Percentiles rank a stretch among this genome's conserved stretches.
Evolutionary conservation across 2,113 vertebrate genomes (phyloP).

Genomic region (Eublepharis macularius): DNA sequence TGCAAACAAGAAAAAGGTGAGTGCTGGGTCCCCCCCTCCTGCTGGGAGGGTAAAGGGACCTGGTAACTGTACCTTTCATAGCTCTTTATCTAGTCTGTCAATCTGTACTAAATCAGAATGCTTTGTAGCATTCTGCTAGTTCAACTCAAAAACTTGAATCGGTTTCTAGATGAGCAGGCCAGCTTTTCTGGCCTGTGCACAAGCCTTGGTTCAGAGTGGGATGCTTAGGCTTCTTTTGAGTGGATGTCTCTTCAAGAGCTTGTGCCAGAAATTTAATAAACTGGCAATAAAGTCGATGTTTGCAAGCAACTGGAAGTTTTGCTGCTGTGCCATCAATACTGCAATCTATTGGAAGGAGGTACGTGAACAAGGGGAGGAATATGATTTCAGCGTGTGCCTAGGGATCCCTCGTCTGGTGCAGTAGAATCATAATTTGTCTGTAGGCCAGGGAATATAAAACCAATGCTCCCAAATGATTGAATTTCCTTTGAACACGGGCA

Average conservation of each 20-base stretch:
- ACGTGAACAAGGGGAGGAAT: not conserved
- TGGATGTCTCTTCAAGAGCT: not conserved
- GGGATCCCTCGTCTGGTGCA: not conserved
- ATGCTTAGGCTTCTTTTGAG: not conserved
- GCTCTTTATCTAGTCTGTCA: no score
- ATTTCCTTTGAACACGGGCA: not conserved
- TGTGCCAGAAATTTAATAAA: constrained; percentile 23
- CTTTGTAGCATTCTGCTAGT: no score
- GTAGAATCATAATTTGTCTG: not conserved
- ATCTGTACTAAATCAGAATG: no score
- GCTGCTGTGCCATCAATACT: constrained; percentile 8
- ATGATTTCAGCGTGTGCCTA: not conserved
- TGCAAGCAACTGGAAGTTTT: not conserved
- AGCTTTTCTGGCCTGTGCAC: not conserved
- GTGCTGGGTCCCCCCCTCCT: no score
- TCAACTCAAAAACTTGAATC: no score
- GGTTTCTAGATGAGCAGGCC: not conserved
- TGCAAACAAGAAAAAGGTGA: no score
- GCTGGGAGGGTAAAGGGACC: no score
- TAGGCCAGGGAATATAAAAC: not conserved
- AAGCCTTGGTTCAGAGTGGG: not conserved
- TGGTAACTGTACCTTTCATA: no score
- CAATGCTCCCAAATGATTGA: not conserved
- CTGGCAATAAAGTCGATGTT: constrained; percentile 11
- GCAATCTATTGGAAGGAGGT: not conserved